Evolutionary conservation across 2,113 vertebrate species (phyloP), one percentile per base, ranked within the genome.

Genomic region (Philantomba maxwellii): DNA sequence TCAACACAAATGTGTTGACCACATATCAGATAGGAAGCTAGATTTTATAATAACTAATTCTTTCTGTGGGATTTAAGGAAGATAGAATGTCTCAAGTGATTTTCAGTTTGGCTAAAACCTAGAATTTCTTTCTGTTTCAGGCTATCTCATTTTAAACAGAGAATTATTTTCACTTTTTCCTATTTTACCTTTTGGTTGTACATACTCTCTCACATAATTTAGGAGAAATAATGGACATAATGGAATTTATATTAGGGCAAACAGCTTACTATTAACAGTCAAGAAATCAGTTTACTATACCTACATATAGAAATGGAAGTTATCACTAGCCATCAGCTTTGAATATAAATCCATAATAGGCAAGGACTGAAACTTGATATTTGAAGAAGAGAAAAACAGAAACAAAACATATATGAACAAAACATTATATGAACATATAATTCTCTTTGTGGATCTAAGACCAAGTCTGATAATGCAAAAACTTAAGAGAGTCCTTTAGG

Each of bases 141-240:
- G 7, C 84, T 39, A 36, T 70, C 23, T 94, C 14, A 53, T 82
- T 94, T 70, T 83, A 80, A 88, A 80, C 10, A 81, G 19, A 55
- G 39, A 60, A 49, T 85, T 89, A 60, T 89, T 84, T 94, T 73
- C 3, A 73, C 43, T 78, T 87, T 87, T n/a, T 86, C 91, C 84
- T 55, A 39, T 57, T 84, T 78, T 14, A 47, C 4, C 30, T 78
- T 5, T 45, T n/a, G 19, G 0, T 47, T 73, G 1, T 78, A 45
- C 70, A 36, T 64, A 45, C 7, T 53, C 17, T 84, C 33, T 39
- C 47, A 49, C 0, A 25, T 13, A 86, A 62, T 53, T 81, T 78
- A 60, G 4, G 2, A 30, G 30, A 4, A 85, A 45, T 53, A 70
- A 73, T 39, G 47, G 28, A 75, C 33, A 19, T 51, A 60, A 73